Evolutionary conservation across 2,113 vertebrate genomes (phyloP).

Genomic region (Ailuropoda melanoleuca): DNA sequence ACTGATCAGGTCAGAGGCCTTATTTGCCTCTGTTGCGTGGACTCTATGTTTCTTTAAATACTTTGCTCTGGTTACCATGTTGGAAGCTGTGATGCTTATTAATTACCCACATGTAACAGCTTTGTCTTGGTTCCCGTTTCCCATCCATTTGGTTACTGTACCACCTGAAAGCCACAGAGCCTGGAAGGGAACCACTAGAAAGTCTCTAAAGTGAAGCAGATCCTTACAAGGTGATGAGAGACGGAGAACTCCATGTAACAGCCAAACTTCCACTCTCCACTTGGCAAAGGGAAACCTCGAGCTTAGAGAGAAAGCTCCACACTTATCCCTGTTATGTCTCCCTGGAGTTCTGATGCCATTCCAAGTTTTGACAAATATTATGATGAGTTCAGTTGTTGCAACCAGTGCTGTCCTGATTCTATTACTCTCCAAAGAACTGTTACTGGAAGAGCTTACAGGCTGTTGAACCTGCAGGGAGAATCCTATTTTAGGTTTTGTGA

Average conservation of each 20-base stretch:
- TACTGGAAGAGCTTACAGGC: background rate
- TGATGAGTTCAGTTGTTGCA: constrained; percentile 3
- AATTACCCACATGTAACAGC: background rate
- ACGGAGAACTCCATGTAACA: constrained; percentile 19
- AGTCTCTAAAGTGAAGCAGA: constrained; percentile 34
- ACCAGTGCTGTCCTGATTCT: background rate
- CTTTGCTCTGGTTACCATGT: background rate
- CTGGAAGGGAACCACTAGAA: background rate
- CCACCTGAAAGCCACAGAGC: background rate
- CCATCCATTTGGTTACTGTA: background rate
- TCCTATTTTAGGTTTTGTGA: constrained; percentile 16
- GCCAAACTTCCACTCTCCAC: constrained; percentile 57
- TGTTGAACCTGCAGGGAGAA: background rate
- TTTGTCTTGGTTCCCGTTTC: background rate
- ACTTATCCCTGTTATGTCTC: background rate
- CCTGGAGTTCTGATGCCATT: constrained; percentile 32
- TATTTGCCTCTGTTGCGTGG: background rate
- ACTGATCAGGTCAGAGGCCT: background rate
- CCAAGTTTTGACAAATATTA: constrained; percentile 46
- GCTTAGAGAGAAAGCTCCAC: constrained; percentile 38
- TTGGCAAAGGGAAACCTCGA: constrained; percentile 9
- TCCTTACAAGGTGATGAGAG: constrained; percentile 51
- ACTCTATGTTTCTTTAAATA: background rate
- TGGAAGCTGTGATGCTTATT: background rate
- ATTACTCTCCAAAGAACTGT: background rate